phyloP scores from a whole-genome alignment of 2,888 invertebrate genomes.

The Cataglyphis cursor region DNA sequence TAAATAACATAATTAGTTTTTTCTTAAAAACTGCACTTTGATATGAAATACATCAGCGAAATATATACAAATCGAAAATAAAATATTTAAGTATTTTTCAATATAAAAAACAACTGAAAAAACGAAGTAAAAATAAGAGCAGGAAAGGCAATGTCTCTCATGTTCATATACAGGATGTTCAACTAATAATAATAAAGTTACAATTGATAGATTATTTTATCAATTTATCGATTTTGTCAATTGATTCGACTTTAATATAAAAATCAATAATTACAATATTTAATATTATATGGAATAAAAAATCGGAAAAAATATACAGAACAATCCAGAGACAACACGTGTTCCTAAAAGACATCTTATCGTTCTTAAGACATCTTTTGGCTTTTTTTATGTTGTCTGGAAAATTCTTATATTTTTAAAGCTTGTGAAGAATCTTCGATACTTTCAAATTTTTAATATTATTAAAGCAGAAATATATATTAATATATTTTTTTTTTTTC shows the following conservation, averaged over 20 bases:
- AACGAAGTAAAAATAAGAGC: background rate
- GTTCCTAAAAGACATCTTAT: too few relatives aligned
- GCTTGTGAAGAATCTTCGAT: background rate
- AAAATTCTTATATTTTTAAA: background rate
- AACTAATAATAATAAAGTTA: background rate
- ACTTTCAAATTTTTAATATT: background rate
- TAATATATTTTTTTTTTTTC: background rate
- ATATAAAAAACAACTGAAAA: background rate
- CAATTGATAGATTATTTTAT: background rate
- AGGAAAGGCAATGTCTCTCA: background rate
- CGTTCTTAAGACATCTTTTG: too few relatives aligned
- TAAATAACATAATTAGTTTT: background rate
- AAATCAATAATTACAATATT: background rate
- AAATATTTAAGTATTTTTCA: background rate
- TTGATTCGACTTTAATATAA: background rate
- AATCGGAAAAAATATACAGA: background rate
- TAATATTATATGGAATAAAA: background rate
- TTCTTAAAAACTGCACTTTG: background rate
- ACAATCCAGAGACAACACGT: too few relatives aligned
- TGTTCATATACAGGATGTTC: conserved; percentile 1
- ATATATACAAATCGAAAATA: background rate
- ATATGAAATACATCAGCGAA: background rate
- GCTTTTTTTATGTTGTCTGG: too few relatives aligned
- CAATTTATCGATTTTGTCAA: background rate
- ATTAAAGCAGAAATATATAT: background rate